phyloP scores from a whole-genome alignment of 2,797 vertebrate species.

The Paratrypauchen microcephalus region DNA sequence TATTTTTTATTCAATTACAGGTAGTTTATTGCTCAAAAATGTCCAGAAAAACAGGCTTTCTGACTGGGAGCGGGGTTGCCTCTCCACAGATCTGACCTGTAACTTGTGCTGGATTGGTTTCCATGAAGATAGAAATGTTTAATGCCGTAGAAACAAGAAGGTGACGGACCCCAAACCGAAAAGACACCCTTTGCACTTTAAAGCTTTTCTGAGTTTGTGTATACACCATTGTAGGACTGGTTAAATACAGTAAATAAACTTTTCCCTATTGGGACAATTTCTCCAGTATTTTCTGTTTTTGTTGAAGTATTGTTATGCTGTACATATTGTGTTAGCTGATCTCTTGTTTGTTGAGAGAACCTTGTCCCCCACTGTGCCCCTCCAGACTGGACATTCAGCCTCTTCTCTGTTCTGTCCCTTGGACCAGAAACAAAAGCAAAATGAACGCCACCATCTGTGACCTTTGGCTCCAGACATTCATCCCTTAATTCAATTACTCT shows the following conservation, averaged over 20 bases:
- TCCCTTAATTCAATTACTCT: background rate
- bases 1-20: too few species aligned
- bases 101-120: too few species aligned
- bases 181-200: too few species aligned
- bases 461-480: background rate
- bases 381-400: background rate
- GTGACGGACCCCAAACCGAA: too few species aligned
- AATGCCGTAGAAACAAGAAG: too few species aligned
- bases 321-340: background rate
- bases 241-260: background rate
- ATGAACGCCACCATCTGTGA: conserved; percentile 3
- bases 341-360: conserved; percentile 2
- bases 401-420: background rate
- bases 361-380: background rate
- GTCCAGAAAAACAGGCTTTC: too few species aligned
- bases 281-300: background rate
- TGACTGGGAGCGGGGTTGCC: too few species aligned
- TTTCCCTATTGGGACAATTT: background rate
- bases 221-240: background rate
- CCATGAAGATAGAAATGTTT: too few species aligned
- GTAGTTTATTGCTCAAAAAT: too few species aligned
- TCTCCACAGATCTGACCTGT: too few species aligned
- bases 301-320: background rate
- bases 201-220: too few species aligned
- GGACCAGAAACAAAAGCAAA: conserved; percentile 1